A percentile compares a stretch with the other conserved stretches of the same genome.
These are phyloP conservation scores for Sarcoramphus papa DNA, from an alignment of 2,797 vertebrate genomes.

Conservation along the genomic window DNA sequence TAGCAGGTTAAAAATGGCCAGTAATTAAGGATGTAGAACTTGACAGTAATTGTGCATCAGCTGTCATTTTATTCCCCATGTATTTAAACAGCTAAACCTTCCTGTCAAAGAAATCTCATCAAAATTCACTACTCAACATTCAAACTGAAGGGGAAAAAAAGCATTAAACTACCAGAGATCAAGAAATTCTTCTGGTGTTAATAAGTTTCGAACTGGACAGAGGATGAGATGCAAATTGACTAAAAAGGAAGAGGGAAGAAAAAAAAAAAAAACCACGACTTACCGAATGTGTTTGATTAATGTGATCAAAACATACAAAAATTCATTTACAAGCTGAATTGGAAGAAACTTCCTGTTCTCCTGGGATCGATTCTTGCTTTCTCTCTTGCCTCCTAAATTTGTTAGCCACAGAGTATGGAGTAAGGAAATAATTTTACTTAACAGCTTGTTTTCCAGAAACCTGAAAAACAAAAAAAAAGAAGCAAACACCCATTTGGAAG, in stretches of 20 bases:
- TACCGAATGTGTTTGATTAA: slow-evolving; percentile 83
- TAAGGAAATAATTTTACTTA: slow-evolving; percentile 79
- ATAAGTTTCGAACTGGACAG: background rate
- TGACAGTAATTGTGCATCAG: background rate
- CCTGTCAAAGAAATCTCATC: background rate
- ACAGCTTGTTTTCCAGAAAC: slow-evolving; percentile 77
- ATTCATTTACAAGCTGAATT: slow-evolving; percentile 84
- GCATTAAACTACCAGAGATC: background rate
- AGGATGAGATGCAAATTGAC: background rate
- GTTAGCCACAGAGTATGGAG: slow-evolving; percentile 87
- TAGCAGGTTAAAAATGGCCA: background rate
- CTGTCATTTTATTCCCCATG: background rate
- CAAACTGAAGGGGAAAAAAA: background rate
- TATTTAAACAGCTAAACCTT: background rate
- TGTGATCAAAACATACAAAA: slow-evolving; percentile 75
- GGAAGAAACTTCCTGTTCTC: slow-evolving; percentile 81
- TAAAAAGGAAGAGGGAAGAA: background rate
- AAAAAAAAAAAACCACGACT: background rate
- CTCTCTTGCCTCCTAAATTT: slow-evolving; percentile 78
- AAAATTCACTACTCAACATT: background rate
- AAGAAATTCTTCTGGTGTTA: background rate
- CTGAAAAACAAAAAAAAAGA: slow-evolving; percentile 48
- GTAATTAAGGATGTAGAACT: background rate
- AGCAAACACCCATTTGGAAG: background rate
- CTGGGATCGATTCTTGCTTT: slow-evolving; percentile 4